phyloP scores from a whole-genome alignment of 2,113 vertebrate species.

The Leucosticte australis region DNA sequence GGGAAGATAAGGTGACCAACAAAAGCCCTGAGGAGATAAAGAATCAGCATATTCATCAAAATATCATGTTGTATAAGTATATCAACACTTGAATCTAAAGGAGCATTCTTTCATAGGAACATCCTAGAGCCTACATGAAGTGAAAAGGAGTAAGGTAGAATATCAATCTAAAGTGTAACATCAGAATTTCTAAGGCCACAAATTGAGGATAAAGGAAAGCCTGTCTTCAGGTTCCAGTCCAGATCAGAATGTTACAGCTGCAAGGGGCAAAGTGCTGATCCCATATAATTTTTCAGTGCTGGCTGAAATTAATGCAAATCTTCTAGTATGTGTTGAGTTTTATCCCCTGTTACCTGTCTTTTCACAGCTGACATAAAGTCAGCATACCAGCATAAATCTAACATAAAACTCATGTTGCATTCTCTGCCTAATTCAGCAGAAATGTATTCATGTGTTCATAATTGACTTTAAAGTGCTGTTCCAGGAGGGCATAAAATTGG shows the following conservation, averaged over 20 bases:
- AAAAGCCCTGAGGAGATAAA: neutral
- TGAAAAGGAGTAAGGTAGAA: neutral
- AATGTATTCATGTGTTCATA: neutral
- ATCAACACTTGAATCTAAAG: neutral
- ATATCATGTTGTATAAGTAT: too few relatives aligned
- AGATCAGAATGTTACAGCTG: neutral
- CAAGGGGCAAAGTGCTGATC: neutral
- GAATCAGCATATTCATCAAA: neutral
- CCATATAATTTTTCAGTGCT: neutral
- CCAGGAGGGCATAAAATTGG: neutral
- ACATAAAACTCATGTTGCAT: neutral
- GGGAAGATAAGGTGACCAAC: neutral
- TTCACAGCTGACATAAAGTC: neutral
- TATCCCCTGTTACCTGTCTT: neutral
- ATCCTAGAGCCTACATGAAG: neutral
- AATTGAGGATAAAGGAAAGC: neutral
- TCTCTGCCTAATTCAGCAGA: neutral
- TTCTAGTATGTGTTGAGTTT: neutral
- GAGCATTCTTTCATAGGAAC: neutral
- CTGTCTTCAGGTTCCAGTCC: neutral
- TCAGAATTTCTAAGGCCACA: neutral
- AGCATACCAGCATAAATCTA: neutral
- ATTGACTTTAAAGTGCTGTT: neutral
- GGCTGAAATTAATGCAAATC: neutral
- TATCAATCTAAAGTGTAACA: neutral